phyloP scores from a whole-genome alignment of 2,797 vertebrate genomes.

The Danio albolineatus region DNA sequence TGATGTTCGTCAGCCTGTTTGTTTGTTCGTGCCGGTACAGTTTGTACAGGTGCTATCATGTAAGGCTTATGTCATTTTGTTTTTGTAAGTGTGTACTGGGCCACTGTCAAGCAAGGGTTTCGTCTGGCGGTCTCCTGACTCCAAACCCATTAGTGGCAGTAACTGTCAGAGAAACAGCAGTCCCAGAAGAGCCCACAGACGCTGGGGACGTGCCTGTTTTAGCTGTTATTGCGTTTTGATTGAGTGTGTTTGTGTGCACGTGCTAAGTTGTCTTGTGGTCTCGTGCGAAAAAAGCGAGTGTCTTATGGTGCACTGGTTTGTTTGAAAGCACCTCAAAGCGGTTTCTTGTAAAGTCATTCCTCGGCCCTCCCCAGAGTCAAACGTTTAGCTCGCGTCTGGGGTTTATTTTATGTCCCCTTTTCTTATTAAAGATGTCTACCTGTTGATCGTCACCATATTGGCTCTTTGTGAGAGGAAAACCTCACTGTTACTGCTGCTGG shows the following conservation, averaged over 20 bases:
- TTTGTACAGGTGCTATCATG: constrained; percentile 46
- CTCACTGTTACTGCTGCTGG: background rate
- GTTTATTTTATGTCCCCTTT: constrained; percentile 10
- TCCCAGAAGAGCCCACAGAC: constrained; percentile 46
- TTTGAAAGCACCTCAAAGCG: constrained; percentile 38
- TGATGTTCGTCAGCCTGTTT: constrained; percentile 19
- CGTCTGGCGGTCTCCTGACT: constrained; percentile 46
- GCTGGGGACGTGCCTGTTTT: constrained; percentile 43
- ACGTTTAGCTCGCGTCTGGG: background rate
- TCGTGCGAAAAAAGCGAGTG: constrained; percentile 6
- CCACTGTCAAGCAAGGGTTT: constrained; percentile 28
- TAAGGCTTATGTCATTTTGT: constrained; percentile 59
- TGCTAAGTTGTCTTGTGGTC: constrained; percentile 17
- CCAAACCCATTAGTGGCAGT: constrained; percentile 53
- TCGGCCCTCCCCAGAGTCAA: constrained; percentile 6
- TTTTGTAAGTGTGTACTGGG: constrained; percentile 39
- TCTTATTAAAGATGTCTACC: constrained; percentile 10
- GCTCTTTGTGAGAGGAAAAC: background rate
- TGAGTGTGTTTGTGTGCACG: constrained; percentile 39
- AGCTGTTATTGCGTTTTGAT: constrained; percentile 58
- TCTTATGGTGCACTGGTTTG: constrained; percentile 23
- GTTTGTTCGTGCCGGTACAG: constrained; percentile 15
- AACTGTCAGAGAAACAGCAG: constrained; percentile 46
- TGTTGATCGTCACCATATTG: constrained; percentile 7
- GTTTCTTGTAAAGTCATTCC: constrained; percentile 29